Percentiles rank a stretch among this genome's conserved stretches.
phyloP scores from a whole-genome alignment of 2,888 invertebrate species.

The Andricus quercusramuli region DNA sequence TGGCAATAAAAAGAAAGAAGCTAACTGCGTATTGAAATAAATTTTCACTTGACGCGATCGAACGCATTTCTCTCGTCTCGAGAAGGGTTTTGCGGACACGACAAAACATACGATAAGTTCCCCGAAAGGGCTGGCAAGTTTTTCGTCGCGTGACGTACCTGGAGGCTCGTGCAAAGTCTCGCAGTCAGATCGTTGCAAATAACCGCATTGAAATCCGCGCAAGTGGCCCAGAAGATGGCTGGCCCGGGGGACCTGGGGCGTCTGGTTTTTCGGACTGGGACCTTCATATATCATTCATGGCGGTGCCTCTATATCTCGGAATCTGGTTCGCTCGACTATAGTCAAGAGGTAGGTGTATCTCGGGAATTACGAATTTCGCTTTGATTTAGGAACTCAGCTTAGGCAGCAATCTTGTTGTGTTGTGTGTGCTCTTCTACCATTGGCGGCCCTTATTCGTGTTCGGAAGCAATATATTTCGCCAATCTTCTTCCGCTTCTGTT shows the following conservation, averaged over 20 bases:
- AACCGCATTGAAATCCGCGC: conserved; percentile 35
- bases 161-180: conserved; percentile 34
- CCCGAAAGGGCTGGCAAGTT: conserved; percentile 36
- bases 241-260: conserved; percentile 24
- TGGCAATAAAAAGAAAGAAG: conserved; percentile 22
- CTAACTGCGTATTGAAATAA: conserved; percentile 39
- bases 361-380: conserved; percentile 15
- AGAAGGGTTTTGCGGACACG: neutral
- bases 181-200: conserved; percentile 42
- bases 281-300: conserved; percentile 54
- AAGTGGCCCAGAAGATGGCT: conserved; percentile 37
- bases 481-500: conserved; percentile 51
- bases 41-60: conserved; percentile 42
- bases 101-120: conserved; percentile 20
- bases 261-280: conserved; percentile 35
- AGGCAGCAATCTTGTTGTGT: neutral
- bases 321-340: conserved; percentile 13
- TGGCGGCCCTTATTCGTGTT: conserved; percentile 44
- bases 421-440: neutral
- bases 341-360: neutral
- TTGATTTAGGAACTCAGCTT: conserved; percentile 29
- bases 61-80: conserved; percentile 37
- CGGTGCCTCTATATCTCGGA: conserved; percentile 42
- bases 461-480: conserved; percentile 51
- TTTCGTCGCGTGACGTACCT: conserved; percentile 37